Base-by-base conservation (phyloP, 2,113 vertebrate genomes). In the Amphiprion percula region DNA sequence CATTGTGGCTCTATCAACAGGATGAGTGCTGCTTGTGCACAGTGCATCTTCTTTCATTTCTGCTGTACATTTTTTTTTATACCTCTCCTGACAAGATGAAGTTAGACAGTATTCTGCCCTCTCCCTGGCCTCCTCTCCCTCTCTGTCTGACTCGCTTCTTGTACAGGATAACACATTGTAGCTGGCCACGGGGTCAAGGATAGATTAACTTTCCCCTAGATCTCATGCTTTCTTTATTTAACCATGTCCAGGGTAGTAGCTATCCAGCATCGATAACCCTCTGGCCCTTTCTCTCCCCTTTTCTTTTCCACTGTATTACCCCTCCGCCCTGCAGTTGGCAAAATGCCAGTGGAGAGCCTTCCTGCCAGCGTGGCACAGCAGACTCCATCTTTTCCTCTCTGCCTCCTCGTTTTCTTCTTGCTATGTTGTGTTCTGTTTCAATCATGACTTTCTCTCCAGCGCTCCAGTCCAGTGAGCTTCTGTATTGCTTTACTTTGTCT, bases 321-420 rank as follows among this genome's bases (percentile, higher is more conserved):
- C 65, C 33, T 30, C 59, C 24, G 60, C 37, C 74, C 30, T 63
- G 68, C 54, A 12, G 28, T 49, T 94, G 94, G 93, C 93, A 83
- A 30, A 71, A 33, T 77, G 88, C 92, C 94, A 94, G 30, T 46
- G 58, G 56, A 83, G 59, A 84, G 76, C 86, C 91, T 92, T 94
- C 91, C 93, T 94, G 94, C 93, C 94, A 94, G 85, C 94, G 92
- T 95, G 94, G 93, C 95, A 92, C 65, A 86, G 80, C 90, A 88
- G 87, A 88, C 87, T 90, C 80, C 85, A 91, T 91, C 75, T 68
- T 88, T 87, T 89, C 79, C 68, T 78, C 60, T 87, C 60, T 16
- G 50, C 78, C 81, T 88, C 83, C 79, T 87, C 66, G 70, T 66
- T 79, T 80, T 77, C 72, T 82, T 50, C 66, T 76, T 68, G 24